phyloP scores from a whole-genome alignment of 2,113 vertebrate species.

The Peromyscus leucopus region DNA sequence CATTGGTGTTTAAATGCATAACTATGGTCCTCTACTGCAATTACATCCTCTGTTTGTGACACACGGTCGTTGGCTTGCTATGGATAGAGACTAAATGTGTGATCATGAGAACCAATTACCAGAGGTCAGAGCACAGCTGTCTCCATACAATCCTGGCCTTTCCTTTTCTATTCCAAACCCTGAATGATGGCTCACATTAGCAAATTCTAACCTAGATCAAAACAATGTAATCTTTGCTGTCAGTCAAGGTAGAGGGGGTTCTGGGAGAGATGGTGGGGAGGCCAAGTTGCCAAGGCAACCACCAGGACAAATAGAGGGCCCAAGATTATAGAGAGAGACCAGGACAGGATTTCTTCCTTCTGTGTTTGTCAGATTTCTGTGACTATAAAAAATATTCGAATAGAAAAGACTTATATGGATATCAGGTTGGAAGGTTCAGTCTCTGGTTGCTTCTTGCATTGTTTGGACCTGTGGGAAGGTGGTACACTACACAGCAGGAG shows the following conservation, averaged over 20 bases:
- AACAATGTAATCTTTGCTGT: not conserved
- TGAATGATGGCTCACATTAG: not conserved
- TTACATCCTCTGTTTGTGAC: not conserved
- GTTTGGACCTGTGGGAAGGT: not conserved
- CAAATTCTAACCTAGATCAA: not conserved
- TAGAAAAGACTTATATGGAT: not conserved
- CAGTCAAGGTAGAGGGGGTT: not conserved
- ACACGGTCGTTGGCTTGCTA: not conserved
- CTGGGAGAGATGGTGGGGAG: not conserved
- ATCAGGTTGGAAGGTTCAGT: not conserved
- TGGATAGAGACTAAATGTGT: not conserved
- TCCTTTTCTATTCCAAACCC: not conserved
- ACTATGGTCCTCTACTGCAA: not conserved
- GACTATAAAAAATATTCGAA: not conserved
- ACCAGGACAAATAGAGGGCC: not conserved
- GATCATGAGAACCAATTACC: not conserved
- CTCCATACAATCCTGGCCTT: not conserved
- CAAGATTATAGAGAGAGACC: not conserved
- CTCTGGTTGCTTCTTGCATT: not conserved
- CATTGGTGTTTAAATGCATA: not conserved
- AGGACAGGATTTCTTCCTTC: not conserved
- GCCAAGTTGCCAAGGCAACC: not conserved
- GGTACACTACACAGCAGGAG: too few species aligned
- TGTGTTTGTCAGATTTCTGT: not conserved
- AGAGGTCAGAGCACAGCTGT: not conserved